A percentile compares a stretch with the other conserved stretches of the same genome.
These are phyloP conservation scores for Drosophila orena DNA, from an alignment of 1,140 invertebrate species.

Conservation along the genomic window DNA sequence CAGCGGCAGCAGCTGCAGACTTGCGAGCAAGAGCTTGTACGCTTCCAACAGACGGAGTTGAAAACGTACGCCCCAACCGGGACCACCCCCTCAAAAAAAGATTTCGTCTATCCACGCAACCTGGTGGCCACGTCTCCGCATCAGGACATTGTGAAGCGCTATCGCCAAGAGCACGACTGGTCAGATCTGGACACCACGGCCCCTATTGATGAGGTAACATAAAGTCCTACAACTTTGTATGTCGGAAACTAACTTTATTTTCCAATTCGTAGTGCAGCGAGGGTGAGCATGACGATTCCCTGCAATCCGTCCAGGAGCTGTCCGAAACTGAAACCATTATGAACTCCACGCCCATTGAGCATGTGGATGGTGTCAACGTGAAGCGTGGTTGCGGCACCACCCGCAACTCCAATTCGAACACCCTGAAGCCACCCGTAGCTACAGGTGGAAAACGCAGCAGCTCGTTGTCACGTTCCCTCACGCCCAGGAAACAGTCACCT, in stretches of 20 bases:
- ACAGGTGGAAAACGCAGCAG: slow-evolving; percentile 31
- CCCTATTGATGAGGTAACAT: slow-evolving; percentile 69
- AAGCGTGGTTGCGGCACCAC: slow-evolving; percentile 26
- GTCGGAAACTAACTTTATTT: not conserved
- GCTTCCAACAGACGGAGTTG: slow-evolving; percentile 85
- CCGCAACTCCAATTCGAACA: slow-evolving; percentile 43
- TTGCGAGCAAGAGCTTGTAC: slow-evolving; percentile 56
- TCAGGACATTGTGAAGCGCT: slow-evolving; percentile 88
- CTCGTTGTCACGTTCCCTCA: slow-evolving; percentile 57
- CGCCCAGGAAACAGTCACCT: slow-evolving; percentile 60
- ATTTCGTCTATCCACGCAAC: slow-evolving; percentile 87
- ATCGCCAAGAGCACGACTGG: slow-evolving; percentile 84
- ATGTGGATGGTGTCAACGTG: slow-evolving; percentile 29
- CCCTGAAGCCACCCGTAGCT: slow-evolving; percentile 39
- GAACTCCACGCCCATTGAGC: slow-evolving; percentile 80
- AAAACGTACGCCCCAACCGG: slow-evolving; percentile 85
- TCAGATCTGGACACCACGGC: slow-evolving; percentile 81
- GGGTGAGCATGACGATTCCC: slow-evolving; percentile 48
- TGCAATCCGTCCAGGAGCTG: slow-evolving; percentile 68
- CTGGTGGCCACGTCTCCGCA: slow-evolving; percentile 89
- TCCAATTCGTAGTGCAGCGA: slow-evolving; percentile 58
- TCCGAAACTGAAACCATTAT: slow-evolving; percentile 76
- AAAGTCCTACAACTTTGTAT: too few species aligned
- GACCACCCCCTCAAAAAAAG: slow-evolving; percentile 87
- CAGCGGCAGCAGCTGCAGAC: slow-evolving; percentile 60